A percentile compares a stretch with the other conserved stretches of the same genome.
Conservation (phyloP, 2,888 invertebrate species). For the Dicycla oo region DNA sequence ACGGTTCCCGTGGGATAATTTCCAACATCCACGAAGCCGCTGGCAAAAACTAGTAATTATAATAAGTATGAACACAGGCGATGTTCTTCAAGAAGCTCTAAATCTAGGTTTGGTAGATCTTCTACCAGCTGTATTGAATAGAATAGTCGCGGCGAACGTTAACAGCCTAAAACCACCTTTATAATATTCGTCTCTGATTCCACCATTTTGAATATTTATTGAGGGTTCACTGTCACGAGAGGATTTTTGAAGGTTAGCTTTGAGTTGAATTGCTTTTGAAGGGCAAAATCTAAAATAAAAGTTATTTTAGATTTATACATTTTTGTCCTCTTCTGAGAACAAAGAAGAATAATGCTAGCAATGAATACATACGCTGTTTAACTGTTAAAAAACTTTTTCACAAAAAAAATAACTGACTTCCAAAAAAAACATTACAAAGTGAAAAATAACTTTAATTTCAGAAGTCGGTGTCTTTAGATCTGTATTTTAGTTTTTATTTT, state of each 20-base stretch:
- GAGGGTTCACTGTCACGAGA: constrained; percentile 1
- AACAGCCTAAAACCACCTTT: constrained; percentile 1
- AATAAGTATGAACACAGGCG: background rate
- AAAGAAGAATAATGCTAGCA: too few species aligned
- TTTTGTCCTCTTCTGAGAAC: constrained; percentile 1
- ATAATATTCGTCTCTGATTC: constrained; percentile 12
- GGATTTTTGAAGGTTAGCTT: background rate
- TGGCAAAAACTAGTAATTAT: too few species aligned
- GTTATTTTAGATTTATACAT: background rate
- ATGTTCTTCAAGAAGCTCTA: background rate
- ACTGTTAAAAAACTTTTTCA: too few species aligned
- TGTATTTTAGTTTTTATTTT: too few species aligned
- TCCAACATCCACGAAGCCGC: too few species aligned
- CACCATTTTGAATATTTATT: constrained; percentile 38
- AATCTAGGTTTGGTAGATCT: background rate
- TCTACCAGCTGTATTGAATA: constrained; percentile 6
- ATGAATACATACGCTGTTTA: too few species aligned
- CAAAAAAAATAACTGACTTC: too few species aligned
- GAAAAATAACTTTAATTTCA: too few species aligned
- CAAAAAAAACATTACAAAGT: too few species aligned
- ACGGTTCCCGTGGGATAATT: too few species aligned
- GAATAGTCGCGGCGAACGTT: background rate
- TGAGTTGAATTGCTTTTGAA: background rate
- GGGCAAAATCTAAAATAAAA: background rate
- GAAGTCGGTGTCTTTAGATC: too few species aligned